Evolutionary conservation across 2,888 invertebrate species (phyloP).

Genomic region (Drosophila percnosoma): DNA sequence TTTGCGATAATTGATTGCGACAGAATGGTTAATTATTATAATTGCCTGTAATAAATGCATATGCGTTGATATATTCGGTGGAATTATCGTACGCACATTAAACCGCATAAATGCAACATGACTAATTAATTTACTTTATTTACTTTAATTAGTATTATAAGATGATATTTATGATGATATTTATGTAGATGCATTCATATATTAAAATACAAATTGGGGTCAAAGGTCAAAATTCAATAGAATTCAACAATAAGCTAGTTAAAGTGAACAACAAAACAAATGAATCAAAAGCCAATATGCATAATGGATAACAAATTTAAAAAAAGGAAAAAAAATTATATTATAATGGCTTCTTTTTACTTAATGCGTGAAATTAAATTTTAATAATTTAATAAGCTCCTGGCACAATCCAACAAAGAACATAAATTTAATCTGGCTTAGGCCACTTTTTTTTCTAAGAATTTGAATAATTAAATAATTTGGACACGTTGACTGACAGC

Average conservation of each 20-base stretch:
- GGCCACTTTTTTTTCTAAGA: neutral
- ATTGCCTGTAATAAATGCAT: constrained; percentile 42
- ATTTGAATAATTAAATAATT: neutral
- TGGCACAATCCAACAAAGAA: constrained; percentile 35
- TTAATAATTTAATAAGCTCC: constrained; percentile 58
- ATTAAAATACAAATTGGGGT: constrained; percentile 22
- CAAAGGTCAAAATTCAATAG: constrained; percentile 43
- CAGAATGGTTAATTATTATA: constrained; percentile 40
- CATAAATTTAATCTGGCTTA: neutral
- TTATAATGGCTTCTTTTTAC: constrained; percentile 33
- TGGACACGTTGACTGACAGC: neutral
- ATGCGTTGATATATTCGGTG: constrained; percentile 13
- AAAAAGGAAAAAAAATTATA: constrained; percentile 16
- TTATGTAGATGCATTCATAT: constrained; percentile 24
- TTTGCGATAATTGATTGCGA: constrained; percentile 42
- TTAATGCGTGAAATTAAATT: constrained; percentile 68
- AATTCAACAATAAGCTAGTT: constrained; percentile 55
- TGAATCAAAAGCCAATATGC: constrained; percentile 21
- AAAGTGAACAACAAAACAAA: constrained; percentile 29
- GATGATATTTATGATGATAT: constrained; percentile 43
- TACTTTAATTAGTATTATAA: constrained; percentile 63
- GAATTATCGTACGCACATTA: constrained; percentile 29
- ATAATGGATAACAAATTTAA: constrained; percentile 8
- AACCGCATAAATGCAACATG: constrained; percentile 48
- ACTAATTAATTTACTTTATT: constrained; percentile 71